Conservation (phyloP, 1,140 invertebrate species). For the Leptopilina clavipes region DNA sequence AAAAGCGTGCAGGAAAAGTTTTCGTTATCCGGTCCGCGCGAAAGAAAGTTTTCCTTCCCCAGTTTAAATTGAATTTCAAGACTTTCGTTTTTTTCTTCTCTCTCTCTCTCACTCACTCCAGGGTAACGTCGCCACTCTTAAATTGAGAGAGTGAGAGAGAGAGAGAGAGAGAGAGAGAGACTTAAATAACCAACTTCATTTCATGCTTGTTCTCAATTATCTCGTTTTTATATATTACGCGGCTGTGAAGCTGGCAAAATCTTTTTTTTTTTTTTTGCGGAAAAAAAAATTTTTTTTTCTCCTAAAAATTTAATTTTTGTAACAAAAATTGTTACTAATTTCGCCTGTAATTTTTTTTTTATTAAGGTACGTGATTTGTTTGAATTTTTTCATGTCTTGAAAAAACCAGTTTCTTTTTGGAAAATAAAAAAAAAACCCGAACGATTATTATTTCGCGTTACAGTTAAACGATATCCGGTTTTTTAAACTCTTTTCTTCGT, state of each 20-base stretch:
- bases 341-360: too few species aligned
- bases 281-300: too few species aligned
- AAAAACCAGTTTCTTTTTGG: background rate
- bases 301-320: too few species aligned
- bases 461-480: slow-evolving; percentile 12
- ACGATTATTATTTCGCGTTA: background rate
- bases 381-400: too few species aligned
- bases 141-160: too few species aligned
- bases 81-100: slow-evolving; percentile 1
- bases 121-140: too few species aligned
- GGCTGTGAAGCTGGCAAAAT: too few species aligned
- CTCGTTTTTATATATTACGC: background rate
- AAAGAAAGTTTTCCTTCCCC: slow-evolving; percentile 6
- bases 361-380: too few species aligned
- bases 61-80: slow-evolving; percentile 27
- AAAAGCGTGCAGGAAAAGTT: slow-evolving; percentile 25
- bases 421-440: slow-evolving; percentile 1
- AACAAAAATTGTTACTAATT: too few species aligned
- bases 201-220: slow-evolving; percentile 5
- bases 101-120: too few species aligned
- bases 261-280: slow-evolving; percentile 36
- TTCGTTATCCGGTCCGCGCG: slow-evolving; percentile 14
- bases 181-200: slow-evolving; percentile 20
- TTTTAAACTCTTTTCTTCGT: slow-evolving; percentile 24
- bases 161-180: background rate